Conservation (phyloP, 2,797 vertebrate genomes). For the Mustela erminea region DNA sequence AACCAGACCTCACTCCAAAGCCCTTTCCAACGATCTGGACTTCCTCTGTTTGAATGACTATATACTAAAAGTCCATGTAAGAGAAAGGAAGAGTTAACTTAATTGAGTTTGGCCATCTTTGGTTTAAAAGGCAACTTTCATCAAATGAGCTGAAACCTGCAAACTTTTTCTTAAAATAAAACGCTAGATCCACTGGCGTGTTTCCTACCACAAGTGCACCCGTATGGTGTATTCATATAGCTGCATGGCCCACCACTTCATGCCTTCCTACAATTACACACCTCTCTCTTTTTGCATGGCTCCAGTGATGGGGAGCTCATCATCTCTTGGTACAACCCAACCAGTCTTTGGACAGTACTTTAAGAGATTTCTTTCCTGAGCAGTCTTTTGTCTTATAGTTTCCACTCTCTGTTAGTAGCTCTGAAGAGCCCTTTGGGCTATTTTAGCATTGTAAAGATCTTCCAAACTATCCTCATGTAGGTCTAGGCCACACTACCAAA, state of each 20-base stretch:
- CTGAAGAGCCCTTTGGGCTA: background rate
- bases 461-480: background rate
- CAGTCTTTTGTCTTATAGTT: background rate
- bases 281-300: background rate
- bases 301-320: background rate
- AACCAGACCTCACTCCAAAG: background rate
- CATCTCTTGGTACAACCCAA: background rate
- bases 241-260: background rate
- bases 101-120: background rate
- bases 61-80: background rate
- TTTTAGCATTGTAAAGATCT: background rate
- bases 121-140: background rate
- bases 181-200: background rate
- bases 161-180: slow-evolving; percentile 34
- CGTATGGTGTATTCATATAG: background rate
- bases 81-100: background rate
- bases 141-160: slow-evolving; percentile 47
- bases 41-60: background rate
- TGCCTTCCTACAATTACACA: background rate
- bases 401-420: background rate
- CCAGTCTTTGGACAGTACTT: slow-evolving; percentile 5
- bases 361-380: background rate
- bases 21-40: background rate
- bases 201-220: background rate
- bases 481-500: background rate